Evolutionary conservation across 23 tunicate species (phyloP), one percentile per base, ranked within the genome.

Genomic region (Styela plicata): DNA sequence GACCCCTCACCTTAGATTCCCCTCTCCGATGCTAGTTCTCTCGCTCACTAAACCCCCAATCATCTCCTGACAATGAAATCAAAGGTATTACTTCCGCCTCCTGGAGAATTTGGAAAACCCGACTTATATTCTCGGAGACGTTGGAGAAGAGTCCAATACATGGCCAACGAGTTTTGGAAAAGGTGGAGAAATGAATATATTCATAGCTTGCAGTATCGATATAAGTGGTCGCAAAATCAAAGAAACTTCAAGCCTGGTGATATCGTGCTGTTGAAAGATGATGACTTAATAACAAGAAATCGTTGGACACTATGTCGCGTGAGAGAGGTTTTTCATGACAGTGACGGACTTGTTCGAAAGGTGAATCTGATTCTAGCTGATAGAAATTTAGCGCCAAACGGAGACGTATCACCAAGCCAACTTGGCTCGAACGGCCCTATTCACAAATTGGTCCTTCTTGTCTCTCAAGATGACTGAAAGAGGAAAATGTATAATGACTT

Each of bases 161-260:
- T 82, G 25, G 85, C 63, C 23, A 82, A 82, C 30, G 63, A 52
- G n/a, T 79, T 82, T 27, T 82, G 34, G 77, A 69, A 69, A 27
- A 52, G 85, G 25, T 82, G 85, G 65, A 75, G 31, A 10, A 79
- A 79, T 52, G 77, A 82, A 21, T 82, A 52, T 69, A 27, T 82
- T 32, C 65, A 74, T 32, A 69, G 64, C 35, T 76, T 82, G 2
- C 26, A 34, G 28, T 67, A 82, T 27, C 85, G 85, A 36, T 52
- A 69, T 13, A 82, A 82, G 44, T 82, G 85, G 85, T 31, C 34
- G 2, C 52, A 52, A 67, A 69, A 69, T 16, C 33, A 31, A 69
- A 36, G 57, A 19, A 82, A 69, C 69, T n/a, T 82, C 57, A 23
- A 69, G 64, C 24, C 31, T 24, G 74, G 70, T 23, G 85, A 69